Base-by-base conservation (phyloP, 2,888 invertebrate genomes). In the Herminia tarsipennalis region DNA sequence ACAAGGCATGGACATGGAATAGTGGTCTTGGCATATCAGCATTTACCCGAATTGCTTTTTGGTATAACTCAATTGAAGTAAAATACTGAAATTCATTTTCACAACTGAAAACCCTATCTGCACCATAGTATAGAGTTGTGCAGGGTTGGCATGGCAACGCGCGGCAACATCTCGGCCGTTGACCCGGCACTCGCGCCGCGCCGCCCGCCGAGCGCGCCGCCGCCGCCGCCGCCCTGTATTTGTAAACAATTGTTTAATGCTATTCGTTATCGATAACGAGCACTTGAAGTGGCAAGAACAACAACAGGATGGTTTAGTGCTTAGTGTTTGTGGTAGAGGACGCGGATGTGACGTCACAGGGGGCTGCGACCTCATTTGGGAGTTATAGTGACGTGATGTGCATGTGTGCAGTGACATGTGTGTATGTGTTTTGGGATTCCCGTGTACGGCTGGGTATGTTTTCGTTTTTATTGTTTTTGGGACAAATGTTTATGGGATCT, bases 141-240 rank as follows among this genome's bases (percentile, higher is more conserved):
- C 74, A 75, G 50, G 56, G 81, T 82, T 52, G 64, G 58, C 73
- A 80, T 80, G 72, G 56, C 77, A 59, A 82, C 83, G 73, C 63
- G 61, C 72, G 70, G 60, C 65, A 68, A 74, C 76, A 76, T 51
- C 56, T 43, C 68, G 81, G 68, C 44, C 82, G 70, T 73, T 74
- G 80, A 79, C 79, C 80, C 58, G 63, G 22, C 69, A 65, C 44
- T 57, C 53, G 52, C 63, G 62, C 58, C 58, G 70, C 70, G 70
- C 72, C 76, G 67, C 75, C 73, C 76, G 73, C 73, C 76, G 63
- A 69, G 65, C 73, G 65, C 76, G 73, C 69, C 20, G 12, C 29
- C 36, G 25, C 66, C 65, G 66, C 66, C n/a, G n/a, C 69, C 50
- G 40, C 53, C 62, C 50, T 22, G 38, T 75, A 72, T 75, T 73